Evolutionary conservation across 2,888 invertebrate species (phyloP).

Genomic region (Ophonus ardosiacus): DNA sequence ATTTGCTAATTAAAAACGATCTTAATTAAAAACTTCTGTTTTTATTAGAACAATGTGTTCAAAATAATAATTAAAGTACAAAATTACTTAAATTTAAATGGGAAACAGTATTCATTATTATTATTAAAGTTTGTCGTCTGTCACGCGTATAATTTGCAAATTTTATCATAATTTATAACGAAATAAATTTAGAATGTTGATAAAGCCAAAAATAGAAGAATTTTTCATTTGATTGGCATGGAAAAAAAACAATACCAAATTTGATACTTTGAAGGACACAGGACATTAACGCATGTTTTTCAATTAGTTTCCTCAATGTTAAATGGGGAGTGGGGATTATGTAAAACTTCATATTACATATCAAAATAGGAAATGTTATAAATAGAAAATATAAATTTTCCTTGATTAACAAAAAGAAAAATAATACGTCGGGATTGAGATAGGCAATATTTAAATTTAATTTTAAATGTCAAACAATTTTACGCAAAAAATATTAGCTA

Average conservation of each 20-base stretch:
- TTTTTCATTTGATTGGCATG: slow-evolving; percentile 20
- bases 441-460: too few relatives aligned
- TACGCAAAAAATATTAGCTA: not conserved
- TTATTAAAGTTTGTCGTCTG: not conserved
- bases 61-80: slow-evolving; percentile 1
- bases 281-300: slow-evolving; percentile 18
- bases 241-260: slow-evolving; percentile 7
- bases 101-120: not conserved
- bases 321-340: slow-evolving; percentile 13
- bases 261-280: slow-evolving; percentile 12
- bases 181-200: not conserved
- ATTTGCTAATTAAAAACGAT: slow-evolving; percentile 31
- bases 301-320: slow-evolving; percentile 25
- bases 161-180: slow-evolving; percentile 21
- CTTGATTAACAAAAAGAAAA: too few relatives aligned
- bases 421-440: too few relatives aligned
- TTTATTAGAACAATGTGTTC: slow-evolving; percentile 21
- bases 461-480: not conserved
- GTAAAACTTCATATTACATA: not conserved
- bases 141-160: not conserved
- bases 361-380: slow-evolving; percentile 1
- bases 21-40: slow-evolving; percentile 44
- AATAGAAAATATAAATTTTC: too few relatives aligned
- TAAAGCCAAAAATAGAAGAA: slow-evolving; percentile 1
- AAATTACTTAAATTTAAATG: slow-evolving; percentile 29